Percentiles rank a stretch among this genome's conserved stretches.
Conservation (phyloP, 35 echinoderm and acorn worm species). For the Chiridota heheva region DNA sequence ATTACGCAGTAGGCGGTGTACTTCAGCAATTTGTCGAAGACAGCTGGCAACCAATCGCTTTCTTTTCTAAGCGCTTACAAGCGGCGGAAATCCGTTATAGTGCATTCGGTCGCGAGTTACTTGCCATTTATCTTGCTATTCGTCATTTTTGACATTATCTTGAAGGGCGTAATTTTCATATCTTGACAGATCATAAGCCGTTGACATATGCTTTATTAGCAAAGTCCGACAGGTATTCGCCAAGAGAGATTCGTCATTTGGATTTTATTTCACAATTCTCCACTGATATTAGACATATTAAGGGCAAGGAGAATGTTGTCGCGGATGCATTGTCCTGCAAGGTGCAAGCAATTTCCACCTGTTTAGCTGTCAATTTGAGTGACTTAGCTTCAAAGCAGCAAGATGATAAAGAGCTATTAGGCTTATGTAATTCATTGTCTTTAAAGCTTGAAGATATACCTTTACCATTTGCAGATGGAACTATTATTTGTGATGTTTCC, state of each 20-base stretch:
- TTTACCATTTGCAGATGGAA: not conserved
- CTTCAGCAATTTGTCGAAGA: constrained; percentile 14
- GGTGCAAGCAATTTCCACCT: not conserved
- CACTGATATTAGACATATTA: constrained; percentile 31
- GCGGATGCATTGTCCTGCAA: constrained; percentile 9
- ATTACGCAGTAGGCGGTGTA: constrained; percentile 35
- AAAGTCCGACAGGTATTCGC: constrained; percentile 13
- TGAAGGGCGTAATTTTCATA: constrained; percentile 11
- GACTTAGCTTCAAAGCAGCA: not conserved
- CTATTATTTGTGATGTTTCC: constrained; percentile 21
- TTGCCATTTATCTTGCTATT: constrained; percentile 46
- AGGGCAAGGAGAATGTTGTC: constrained; percentile 35
- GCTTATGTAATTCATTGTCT: not conserved
- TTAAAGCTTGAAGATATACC: not conserved
- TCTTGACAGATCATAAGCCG: constrained; percentile 49
- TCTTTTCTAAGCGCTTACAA: constrained; percentile 45
- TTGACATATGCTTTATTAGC: constrained; percentile 1
- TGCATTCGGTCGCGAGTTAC: constrained; percentile 44
- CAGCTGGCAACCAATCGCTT: constrained; percentile 46
- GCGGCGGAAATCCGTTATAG: constrained; percentile 38
- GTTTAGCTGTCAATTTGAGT: not conserved
- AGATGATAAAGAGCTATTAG: not conserved
- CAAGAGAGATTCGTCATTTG: constrained; percentile 45
- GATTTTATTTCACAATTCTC: constrained; percentile 43
- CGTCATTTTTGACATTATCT: constrained; percentile 41